Conservation (phyloP, 1,140 invertebrate genomes). For the Panagrolaimus sp. region DNA sequence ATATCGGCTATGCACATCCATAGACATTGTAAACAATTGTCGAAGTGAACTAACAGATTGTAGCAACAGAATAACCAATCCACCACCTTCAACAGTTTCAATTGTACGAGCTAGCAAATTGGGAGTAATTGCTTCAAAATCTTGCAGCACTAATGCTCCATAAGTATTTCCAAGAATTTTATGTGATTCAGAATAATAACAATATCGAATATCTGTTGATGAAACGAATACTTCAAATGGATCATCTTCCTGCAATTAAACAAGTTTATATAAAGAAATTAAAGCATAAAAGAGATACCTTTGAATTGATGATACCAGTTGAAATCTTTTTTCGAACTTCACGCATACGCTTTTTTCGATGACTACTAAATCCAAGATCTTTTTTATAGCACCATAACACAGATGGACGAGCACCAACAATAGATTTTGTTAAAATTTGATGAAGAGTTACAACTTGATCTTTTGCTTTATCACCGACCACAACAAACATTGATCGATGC, state of each 20-base stretch:
- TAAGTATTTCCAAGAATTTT: conserved; percentile 95
- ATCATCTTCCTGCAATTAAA: conserved; percentile 82
- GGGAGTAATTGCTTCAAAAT: conserved; percentile 98
- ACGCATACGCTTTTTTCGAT: conserved; percentile 86
- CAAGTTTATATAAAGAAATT: conserved; percentile 8
- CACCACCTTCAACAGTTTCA: conserved; percentile 97
- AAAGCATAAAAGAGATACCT: conserved; percentile 28
- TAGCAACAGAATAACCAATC: conserved; percentile 78
- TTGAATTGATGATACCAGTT: conserved; percentile 65
- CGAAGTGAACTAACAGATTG: conserved; percentile 78
- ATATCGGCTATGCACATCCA: conserved; percentile 95
- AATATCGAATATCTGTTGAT: conserved; percentile 90
- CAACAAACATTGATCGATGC: conserved; percentile 82
- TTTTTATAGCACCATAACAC: conserved; percentile 98
- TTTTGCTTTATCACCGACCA: conserved; percentile 88
- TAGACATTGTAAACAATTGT: conserved; percentile 89
- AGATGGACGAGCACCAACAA: conserved; percentile 77
- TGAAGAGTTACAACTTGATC: conserved; percentile 94
- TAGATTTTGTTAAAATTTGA: conserved; percentile 90
- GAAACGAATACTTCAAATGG: conserved; percentile 92
- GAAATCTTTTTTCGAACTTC: conserved; percentile 71
- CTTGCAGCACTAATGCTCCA: conserved; percentile 92
- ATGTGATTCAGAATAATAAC: conserved; percentile 94
- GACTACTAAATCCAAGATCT: conserved; percentile 83
- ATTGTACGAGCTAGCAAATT: conserved; percentile 92